Base-by-base conservation (phyloP, 2,113 vertebrate genomes). In the Mormoops blainvillei region DNA sequence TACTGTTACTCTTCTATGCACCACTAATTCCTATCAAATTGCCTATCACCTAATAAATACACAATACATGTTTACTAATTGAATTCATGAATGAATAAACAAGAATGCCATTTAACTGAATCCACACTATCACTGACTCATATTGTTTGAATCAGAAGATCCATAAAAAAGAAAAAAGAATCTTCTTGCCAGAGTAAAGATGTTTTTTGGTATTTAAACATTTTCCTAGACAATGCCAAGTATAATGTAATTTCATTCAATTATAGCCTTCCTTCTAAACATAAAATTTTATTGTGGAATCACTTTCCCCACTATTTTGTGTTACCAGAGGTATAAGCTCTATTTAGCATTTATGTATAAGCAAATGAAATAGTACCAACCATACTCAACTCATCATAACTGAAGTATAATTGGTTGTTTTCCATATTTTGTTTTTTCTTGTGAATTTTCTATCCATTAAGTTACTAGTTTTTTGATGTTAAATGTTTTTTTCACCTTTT, bases 271-370 rank as follows among this genome's bases (percentile, higher is more conserved):
- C 78, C n/a, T 84, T 76, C 41, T 85, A 86, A 88, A 68, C 41
- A 84, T 65, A 89, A 77, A 84, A 89, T 82, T 36, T 80, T 73
- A 85, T 43, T 89, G 36, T 89, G 38, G 50, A 56, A 58, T 33
- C 36, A 87, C 16, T 63, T 95, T 70, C 74, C 61, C 43, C 74
- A 67, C 45, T 56, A 22, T 24, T 89, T 54, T 94, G 7, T 28
- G 15, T 18, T 63, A 92, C 58, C 19, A 61, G 36, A 71, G 43
- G 67, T 68, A 86, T 43, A 73, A 52, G 36, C 14, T 83, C 43
- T 67, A 33, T 61, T 97, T 96, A 88, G 81, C 11, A 91, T 45
- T 94, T 91, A 81, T 22, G 0, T 80, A 81, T 73, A 73, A 94
- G 48, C 33, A 97, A 92, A 84, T 52, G 33, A 90, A 77, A 58